A percentile compares a stretch with the other conserved stretches of the same genome.
phyloP scores from a whole-genome alignment of 2,113 vertebrate species.

The Choloepus hoffmanni region DNA sequence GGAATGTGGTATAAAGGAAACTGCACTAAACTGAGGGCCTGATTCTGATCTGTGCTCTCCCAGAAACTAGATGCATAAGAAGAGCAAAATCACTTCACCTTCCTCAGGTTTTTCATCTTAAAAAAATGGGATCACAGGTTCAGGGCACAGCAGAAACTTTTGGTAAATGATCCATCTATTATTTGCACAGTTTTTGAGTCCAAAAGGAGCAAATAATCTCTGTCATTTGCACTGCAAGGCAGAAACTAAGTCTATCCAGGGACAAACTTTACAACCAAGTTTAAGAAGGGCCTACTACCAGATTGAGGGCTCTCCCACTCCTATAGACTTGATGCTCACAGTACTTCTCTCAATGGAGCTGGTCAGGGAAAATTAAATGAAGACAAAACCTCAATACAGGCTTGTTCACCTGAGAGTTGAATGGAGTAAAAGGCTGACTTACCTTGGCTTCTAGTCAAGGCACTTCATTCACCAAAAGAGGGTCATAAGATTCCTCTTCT shows the following conservation, averaged over 20 bases:
- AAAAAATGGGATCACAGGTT: not conserved
- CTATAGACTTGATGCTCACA: not conserved
- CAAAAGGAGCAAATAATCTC: too few species aligned
- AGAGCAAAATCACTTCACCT: not conserved
- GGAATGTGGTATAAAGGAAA: conserved; percentile 46
- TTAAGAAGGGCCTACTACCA: not conserved
- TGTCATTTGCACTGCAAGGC: too few species aligned
- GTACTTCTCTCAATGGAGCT: not conserved
- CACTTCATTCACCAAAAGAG: conserved; percentile 13
- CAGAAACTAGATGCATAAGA: not conserved
- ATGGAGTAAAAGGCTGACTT: not conserved
- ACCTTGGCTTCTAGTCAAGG: not conserved
- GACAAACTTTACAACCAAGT: not conserved
- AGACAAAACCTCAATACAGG: not conserved
- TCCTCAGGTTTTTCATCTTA: not conserved
- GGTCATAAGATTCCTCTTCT: not conserved
- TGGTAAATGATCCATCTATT: not conserved
- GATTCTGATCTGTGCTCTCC: not conserved
- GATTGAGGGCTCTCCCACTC: not conserved
- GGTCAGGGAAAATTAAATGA: conserved; percentile 38
- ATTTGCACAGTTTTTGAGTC: not conserved
- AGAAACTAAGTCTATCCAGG: not conserved
- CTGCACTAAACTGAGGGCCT: not conserved
- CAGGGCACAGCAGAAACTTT: too few species aligned
- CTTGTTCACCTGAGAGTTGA: not conserved